Evolutionary conservation across 2,797 vertebrate species (phyloP).

Genomic region (Cephalopachus bancanus): DNA sequence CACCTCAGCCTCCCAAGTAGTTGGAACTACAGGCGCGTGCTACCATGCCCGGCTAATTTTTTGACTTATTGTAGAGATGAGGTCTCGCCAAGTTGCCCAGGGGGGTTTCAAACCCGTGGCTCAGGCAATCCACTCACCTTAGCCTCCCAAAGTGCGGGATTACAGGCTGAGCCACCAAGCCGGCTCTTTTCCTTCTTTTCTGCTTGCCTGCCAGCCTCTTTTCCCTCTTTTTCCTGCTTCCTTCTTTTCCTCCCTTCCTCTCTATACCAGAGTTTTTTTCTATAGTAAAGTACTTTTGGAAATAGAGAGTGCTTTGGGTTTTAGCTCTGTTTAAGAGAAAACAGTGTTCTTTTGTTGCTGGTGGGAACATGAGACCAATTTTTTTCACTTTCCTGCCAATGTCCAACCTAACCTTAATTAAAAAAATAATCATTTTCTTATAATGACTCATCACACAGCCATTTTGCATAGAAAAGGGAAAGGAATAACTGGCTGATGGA

Average conservation of each 20-base stretch:
- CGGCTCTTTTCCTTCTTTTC: too few species aligned
- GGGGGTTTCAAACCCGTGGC: too few species aligned
- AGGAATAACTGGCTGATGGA: background rate
- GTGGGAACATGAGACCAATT: background rate
- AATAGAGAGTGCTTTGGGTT: background rate
- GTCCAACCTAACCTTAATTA: slow-evolving; percentile 22
- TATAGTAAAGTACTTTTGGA: background rate
- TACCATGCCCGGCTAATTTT: too few species aligned
- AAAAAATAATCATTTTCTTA: slow-evolving; percentile 54
- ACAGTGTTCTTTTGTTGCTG: slow-evolving; percentile 56
- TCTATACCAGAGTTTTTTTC: background rate
- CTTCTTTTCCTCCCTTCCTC: background rate
- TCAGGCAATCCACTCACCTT: too few species aligned
- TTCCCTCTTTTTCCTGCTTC: too few species aligned
- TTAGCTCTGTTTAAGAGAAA: slow-evolving; percentile 32
- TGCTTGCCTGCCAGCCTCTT: background rate
- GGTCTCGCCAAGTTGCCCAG: too few species aligned
- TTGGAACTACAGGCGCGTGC: too few species aligned
- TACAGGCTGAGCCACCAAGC: too few species aligned
- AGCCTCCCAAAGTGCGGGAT: too few species aligned
- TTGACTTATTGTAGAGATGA: too few species aligned
- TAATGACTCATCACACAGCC: background rate
- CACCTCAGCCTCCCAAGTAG: too few species aligned
- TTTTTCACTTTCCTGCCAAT: slow-evolving; percentile 7
- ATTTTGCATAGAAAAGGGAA: slow-evolving; percentile 43